Conservation (phyloP, 2,113 vertebrate genomes). For the Xerus inauris region DNA sequence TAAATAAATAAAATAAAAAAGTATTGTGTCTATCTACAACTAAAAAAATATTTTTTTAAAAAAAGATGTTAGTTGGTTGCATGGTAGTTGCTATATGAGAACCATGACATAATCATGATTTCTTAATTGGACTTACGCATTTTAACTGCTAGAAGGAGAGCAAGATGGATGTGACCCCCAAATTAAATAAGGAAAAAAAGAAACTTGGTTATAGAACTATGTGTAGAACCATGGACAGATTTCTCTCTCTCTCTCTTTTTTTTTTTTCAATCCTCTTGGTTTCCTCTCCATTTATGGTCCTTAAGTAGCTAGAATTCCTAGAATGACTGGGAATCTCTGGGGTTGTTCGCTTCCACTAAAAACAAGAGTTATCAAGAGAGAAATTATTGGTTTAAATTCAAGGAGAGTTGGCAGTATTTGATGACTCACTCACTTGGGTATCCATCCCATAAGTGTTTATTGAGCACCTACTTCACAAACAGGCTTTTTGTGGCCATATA, state of each 20-base stretch:
- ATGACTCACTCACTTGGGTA: not conserved
- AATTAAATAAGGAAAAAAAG: not conserved
- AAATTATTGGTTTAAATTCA: not conserved
- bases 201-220: not conserved
- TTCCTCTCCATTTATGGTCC: not conserved
- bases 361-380: not conserved
- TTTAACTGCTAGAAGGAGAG: not conserved
- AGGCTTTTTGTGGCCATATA: not conserved
- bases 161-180: not conserved
- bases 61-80: not conserved
- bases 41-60: too few species aligned
- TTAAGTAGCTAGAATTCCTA: conserved; percentile 4
- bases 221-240: not conserved
- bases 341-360: not conserved
- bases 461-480: not conserved
- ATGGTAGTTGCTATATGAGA: not conserved
- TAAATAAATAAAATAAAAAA: too few species aligned
- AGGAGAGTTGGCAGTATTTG: not conserved
- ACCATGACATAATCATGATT: not conserved
- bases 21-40: too few species aligned
- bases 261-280: not conserved
- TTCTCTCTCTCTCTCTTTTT: conserved; percentile 13
- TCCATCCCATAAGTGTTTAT: not conserved
- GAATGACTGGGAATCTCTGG: not conserved
- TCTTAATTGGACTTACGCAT: not conserved